phyloP scores from a whole-genome alignment of 2,113 vertebrate genomes.

The Rhabdomys dilectus region DNA sequence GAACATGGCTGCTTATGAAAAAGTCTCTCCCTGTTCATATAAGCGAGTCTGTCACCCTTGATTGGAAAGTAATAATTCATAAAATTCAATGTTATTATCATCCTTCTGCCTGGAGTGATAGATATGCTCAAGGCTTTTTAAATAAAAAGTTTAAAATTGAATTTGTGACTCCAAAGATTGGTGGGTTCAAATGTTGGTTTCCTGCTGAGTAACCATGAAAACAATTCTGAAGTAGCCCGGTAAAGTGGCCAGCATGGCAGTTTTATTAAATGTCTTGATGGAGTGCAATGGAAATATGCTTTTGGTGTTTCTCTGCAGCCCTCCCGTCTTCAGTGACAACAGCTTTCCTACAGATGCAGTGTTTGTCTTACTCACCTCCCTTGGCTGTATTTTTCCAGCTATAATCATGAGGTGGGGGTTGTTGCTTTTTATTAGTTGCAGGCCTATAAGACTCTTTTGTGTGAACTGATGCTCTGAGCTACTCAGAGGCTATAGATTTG shows the following conservation, averaged over 20 bases:
- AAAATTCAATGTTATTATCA: slow-evolving; percentile 81
- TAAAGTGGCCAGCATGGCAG: slow-evolving; percentile 69
- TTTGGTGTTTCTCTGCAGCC: slow-evolving; percentile 63
- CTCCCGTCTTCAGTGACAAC: slow-evolving; percentile 49
- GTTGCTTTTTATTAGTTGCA: slow-evolving; percentile 37
- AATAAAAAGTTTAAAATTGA: slow-evolving; percentile 82
- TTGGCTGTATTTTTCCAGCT: slow-evolving; percentile 62
- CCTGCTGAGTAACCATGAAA: slow-evolving; percentile 74
- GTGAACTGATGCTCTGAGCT: neutral
- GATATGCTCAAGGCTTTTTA: slow-evolving; percentile 79
- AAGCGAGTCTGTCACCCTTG: slow-evolving; percentile 82
- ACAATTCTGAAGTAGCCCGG: slow-evolving; percentile 58
- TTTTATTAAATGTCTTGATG: slow-evolving; percentile 78
- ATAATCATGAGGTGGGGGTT: slow-evolving; percentile 43
- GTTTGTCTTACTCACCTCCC: slow-evolving; percentile 59
- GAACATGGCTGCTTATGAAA: slow-evolving; percentile 80
- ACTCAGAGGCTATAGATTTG: slow-evolving; percentile 45
- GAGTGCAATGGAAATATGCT: slow-evolving; percentile 65
- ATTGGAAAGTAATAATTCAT: slow-evolving; percentile 86
- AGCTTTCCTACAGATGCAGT: slow-evolving; percentile 54
- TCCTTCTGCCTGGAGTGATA: slow-evolving; percentile 74
- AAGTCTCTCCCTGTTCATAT: slow-evolving; percentile 83
- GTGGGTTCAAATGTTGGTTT: slow-evolving; percentile 76
- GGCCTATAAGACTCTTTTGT: slow-evolving; percentile 13
- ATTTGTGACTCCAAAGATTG: slow-evolving; percentile 74